A percentile compares a stretch with the other conserved stretches of the same genome.
These are phyloP conservation scores for Eristalis pertinax DNA, from an alignment of 2,888 invertebrate genomes.

Conservation along the genomic window DNA sequence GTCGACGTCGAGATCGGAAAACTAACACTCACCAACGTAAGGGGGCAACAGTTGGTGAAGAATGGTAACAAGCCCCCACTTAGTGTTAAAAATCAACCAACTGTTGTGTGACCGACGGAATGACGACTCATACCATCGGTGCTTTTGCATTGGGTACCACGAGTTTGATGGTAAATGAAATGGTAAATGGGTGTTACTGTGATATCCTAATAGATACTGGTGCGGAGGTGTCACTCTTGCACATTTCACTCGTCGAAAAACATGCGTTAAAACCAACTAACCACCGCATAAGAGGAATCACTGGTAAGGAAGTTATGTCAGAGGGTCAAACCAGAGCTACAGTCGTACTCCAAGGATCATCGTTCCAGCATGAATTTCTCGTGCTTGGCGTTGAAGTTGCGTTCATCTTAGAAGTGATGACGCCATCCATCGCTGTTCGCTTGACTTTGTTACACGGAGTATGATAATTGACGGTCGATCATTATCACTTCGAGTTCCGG, in stretches of 20 bases:
- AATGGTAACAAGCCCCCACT: no score
- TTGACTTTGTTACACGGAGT: background rate
- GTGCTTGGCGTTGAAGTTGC: background rate
- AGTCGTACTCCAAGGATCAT: background rate
- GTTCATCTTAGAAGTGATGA: background rate
- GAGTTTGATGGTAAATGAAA: no score
- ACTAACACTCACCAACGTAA: no score
- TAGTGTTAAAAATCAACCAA: no score
- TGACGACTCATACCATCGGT: no score
- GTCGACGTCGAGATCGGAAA: no score
- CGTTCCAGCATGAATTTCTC: background rate
- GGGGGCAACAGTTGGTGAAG: no score
- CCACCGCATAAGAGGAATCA: background rate
- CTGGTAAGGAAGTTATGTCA: no score
- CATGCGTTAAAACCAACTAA: background rate
- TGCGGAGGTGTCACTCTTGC: background rate
- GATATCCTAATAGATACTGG: background rate
- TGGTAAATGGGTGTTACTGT: no score
- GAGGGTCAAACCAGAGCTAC: background rate
- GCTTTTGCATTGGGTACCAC: no score
- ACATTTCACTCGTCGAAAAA: background rate
- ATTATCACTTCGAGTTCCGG: background rate
- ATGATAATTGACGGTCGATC: background rate
- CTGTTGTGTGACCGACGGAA: no score
- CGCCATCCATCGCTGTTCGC: background rate